These are phyloP conservation scores for Pangasius djambal DNA, from an alignment of 2,797 vertebrate genomes.

Conservation along the genomic window DNA sequence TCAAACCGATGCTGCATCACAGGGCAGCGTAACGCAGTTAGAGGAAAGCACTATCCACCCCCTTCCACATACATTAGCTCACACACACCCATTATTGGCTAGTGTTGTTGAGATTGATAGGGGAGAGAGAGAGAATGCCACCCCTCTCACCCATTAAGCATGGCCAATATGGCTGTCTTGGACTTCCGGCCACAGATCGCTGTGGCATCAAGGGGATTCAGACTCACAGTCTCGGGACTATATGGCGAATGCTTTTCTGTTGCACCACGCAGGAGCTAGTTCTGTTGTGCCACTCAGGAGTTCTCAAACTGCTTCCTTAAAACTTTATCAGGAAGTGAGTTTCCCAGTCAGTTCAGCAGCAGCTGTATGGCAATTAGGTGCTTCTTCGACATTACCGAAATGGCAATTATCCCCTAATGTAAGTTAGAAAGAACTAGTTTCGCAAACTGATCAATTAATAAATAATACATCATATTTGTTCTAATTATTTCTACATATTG, in stretches of 20 bases:
- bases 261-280: neutral
- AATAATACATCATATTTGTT: conserved; percentile 14
- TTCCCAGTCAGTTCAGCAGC: neutral
- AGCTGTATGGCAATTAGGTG: neutral
- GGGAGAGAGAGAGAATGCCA: neutral
- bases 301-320: neutral
- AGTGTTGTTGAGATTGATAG: neutral
- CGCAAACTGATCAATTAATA: neutral
- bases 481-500: conserved; percentile 4
- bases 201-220: neutral
- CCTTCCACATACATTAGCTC: neutral
- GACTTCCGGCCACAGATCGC: neutral
- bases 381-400: neutral
- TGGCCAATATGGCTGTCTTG: neutral
- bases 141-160: neutral
- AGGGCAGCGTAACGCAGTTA: neutral
- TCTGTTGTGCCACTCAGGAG: neutral
- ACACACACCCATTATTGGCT: neutral
- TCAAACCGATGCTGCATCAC: neutral
- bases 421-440: neutral
- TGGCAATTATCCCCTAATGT: neutral
- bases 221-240: neutral
- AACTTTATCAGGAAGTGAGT: neutral
- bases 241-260: neutral
- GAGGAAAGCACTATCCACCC: neutral